A percentile compares a stretch with the other conserved stretches of the same genome.
Evolutionary conservation across 2,888 invertebrate species (phyloP).

Genomic region (Philhelius pedissequus): DNA sequence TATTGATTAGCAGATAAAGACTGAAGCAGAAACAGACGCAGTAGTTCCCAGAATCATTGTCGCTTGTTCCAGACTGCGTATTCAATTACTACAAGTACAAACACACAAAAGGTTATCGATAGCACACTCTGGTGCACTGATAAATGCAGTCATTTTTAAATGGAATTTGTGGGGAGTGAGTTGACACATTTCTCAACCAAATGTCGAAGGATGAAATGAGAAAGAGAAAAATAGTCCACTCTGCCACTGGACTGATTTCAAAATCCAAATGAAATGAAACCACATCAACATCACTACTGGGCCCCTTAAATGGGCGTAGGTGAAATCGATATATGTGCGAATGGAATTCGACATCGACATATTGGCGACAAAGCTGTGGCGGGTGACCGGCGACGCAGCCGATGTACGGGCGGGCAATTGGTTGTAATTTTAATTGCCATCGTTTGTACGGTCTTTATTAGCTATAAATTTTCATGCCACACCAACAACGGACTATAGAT

Average conservation of each 20-base stretch:
- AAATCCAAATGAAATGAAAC: not conserved
- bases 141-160: constrained; percentile 31
- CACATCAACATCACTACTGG: not conserved
- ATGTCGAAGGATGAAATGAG: not conserved
- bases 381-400: not conserved
- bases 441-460: constrained; percentile 48
- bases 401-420: constrained; percentile 18
- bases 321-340: constrained; percentile 15
- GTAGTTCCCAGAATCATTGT: not conserved
- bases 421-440: constrained; percentile 63
- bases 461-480: constrained; percentile 37
- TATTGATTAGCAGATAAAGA: constrained; percentile 51
- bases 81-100: constrained; percentile 37
- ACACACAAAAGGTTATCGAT: constrained; percentile 61
- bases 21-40: not conserved
- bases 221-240: not conserved
- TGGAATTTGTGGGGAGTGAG: constrained; percentile 13
- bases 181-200: not conserved
- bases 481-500: not conserved
- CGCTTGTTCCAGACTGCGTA: constrained; percentile 16
- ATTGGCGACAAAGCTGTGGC: not conserved
- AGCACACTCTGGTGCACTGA: constrained; percentile 31
- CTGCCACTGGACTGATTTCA: not conserved
- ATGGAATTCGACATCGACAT: constrained; percentile 20
- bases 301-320: constrained; percentile 10